These are phyloP conservation scores for Heliconius hortense DNA, from an alignment of 2,888 invertebrate species.

Conservation along the genomic window DNA sequence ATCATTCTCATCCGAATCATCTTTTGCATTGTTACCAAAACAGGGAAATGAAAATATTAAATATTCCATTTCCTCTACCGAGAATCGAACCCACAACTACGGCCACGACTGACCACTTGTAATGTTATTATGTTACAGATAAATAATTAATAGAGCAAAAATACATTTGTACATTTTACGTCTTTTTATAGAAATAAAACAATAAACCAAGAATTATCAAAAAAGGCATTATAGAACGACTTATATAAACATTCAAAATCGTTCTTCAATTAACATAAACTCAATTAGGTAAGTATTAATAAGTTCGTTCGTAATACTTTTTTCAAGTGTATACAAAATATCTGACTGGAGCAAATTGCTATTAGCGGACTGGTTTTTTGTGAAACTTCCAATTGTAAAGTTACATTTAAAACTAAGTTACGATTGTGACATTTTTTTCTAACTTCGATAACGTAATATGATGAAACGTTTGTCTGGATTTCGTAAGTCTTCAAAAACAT, in stretches of 20 bases:
- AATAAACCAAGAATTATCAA: background rate
- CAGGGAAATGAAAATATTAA: too few relatives aligned
- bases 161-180: background rate
- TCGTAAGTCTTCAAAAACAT: conserved; percentile 52
- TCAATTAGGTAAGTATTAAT: conserved; percentile 12
- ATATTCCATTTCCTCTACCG: too few relatives aligned
- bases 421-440: conserved; percentile 42
- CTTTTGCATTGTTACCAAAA: too few relatives aligned
- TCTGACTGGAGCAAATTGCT: conserved; percentile 16
- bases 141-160: background rate
- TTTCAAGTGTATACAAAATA: background rate
- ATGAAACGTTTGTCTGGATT: conserved; percentile 43
- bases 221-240: background rate
- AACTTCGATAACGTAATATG: conserved; percentile 41
- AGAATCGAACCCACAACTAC: background rate
- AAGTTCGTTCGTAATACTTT: conserved; percentile 17
- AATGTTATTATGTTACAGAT: too few relatives aligned
- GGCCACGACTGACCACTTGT: too few relatives aligned
- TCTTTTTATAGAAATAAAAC: background rate
- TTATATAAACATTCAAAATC: background rate
- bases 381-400: conserved; percentile 24
- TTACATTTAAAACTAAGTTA: conserved; percentile 13
- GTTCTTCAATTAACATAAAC: background rate
- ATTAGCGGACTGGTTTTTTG: conserved; percentile 26
- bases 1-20: too few relatives aligned